phyloP scores from a whole-genome alignment of 1,140 invertebrate species.

The Drosophila nannoptera region DNA sequence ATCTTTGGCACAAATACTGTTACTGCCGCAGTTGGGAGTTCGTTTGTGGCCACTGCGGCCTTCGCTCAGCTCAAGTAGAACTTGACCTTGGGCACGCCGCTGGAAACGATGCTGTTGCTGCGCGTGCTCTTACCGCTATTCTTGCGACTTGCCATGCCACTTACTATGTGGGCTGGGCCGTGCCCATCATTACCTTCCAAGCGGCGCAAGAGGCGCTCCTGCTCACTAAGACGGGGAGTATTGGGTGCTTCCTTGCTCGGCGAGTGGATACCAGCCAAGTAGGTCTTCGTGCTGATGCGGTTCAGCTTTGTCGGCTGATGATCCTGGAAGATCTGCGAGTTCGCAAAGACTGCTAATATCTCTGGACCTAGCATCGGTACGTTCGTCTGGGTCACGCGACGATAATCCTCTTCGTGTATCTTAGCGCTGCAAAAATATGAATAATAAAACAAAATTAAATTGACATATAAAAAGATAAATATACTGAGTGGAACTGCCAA shows the following conservation, averaged over 20 bases:
- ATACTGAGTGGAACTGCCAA: conserved; percentile 11
- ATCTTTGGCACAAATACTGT: conserved; percentile 76
- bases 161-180: conserved; percentile 55
- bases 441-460: conserved; percentile 11
- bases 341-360: conserved; percentile 77
- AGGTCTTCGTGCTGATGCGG: conserved; percentile 71
- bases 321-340: conserved; percentile 78
- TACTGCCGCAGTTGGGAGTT: conserved; percentile 12
- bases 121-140: conserved; percentile 68
- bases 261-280: conserved; percentile 65
- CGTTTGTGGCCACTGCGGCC: background rate
- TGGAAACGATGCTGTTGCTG: conserved; percentile 68
- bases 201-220: conserved; percentile 69
- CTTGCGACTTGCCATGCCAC: conserved; percentile 46
- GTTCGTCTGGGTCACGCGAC: conserved; percentile 76
- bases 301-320: conserved; percentile 76
- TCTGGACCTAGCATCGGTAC: conserved; percentile 76
- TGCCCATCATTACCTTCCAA: conserved; percentile 77
- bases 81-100: conserved; percentile 66
- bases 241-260: conserved; percentile 67
- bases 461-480: background rate
- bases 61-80: conserved; percentile 59
- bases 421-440: conserved; percentile 63
- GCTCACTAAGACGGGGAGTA: conserved; percentile 67
- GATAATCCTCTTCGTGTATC: conserved; percentile 78